phyloP scores from a whole-genome alignment of 2,797 vertebrate genomes.

The Microhierax caerulescens region DNA sequence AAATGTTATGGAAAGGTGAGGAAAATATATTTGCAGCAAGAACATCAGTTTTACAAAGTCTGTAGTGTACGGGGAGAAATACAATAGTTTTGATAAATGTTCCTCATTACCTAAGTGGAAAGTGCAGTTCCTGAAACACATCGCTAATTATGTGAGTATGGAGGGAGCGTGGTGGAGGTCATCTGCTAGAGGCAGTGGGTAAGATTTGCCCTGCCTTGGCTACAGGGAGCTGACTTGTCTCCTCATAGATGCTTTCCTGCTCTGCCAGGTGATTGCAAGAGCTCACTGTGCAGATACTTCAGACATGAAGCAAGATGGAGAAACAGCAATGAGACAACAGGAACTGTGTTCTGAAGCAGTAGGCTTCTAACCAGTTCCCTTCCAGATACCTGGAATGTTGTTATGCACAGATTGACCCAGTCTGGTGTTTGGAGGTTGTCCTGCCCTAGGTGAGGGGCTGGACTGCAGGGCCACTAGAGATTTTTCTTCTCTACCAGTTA shows the following conservation, averaged over 20 bases:
- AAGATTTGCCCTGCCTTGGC: neutral
- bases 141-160: neutral
- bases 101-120: neutral
- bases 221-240: neutral
- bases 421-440: neutral
- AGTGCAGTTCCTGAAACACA: neutral
- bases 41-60: neutral
- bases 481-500: neutral
- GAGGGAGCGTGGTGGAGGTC: neutral
- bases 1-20: neutral
- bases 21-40: neutral
- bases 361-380: neutral
- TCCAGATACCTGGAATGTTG: neutral
- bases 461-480: neutral
- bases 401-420: accelerated
- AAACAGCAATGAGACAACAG: accelerated
- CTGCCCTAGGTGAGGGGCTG: neutral
- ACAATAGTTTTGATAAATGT: neutral
- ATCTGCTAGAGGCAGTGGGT: neutral
- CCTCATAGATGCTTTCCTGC: neutral
- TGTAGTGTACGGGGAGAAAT: neutral
- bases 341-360: accelerated
- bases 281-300: neutral
- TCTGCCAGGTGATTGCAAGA: neutral
- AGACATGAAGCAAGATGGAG: neutral